Conservation (phyloP, 2,113 vertebrate genomes). For the Eublepharis macularius region DNA sequence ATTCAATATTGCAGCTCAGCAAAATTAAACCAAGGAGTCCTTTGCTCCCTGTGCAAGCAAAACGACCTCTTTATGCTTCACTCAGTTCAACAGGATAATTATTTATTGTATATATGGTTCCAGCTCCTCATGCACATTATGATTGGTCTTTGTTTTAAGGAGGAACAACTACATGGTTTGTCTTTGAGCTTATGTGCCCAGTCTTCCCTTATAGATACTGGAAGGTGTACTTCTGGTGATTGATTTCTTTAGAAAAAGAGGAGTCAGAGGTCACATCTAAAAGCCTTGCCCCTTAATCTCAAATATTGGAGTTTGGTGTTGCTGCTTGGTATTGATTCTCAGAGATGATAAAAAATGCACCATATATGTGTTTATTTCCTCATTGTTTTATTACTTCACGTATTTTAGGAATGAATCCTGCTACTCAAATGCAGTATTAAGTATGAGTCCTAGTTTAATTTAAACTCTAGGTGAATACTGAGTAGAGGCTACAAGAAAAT, state of each 20-base stretch:
- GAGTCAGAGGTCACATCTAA: background rate
- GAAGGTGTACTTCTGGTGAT: background rate
- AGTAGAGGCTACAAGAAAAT: background rate
- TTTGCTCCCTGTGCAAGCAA: background rate
- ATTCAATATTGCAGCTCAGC: background rate
- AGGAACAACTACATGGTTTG: background rate
- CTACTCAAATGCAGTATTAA: background rate
- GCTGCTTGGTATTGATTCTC: background rate
- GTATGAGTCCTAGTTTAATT: background rate
- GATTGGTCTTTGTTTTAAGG: background rate
- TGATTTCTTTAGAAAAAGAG: background rate
- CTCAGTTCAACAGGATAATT: slow-evolving; percentile 9
- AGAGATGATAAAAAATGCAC: background rate
- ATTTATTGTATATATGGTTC: background rate
- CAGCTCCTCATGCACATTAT: background rate
- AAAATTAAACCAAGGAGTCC: background rate
- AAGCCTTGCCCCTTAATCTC: background rate
- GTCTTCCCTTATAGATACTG: background rate
- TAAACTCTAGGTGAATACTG: background rate
- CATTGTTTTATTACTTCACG: background rate
- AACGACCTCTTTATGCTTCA: slow-evolving; percentile 8
- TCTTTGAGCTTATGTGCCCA: background rate
- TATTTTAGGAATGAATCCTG: background rate
- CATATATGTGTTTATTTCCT: background rate
- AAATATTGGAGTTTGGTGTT: background rate